These are phyloP conservation scores for Styela clava DNA, from an alignment of 23 tunicate species.

Conservation along the genomic window DNA sequence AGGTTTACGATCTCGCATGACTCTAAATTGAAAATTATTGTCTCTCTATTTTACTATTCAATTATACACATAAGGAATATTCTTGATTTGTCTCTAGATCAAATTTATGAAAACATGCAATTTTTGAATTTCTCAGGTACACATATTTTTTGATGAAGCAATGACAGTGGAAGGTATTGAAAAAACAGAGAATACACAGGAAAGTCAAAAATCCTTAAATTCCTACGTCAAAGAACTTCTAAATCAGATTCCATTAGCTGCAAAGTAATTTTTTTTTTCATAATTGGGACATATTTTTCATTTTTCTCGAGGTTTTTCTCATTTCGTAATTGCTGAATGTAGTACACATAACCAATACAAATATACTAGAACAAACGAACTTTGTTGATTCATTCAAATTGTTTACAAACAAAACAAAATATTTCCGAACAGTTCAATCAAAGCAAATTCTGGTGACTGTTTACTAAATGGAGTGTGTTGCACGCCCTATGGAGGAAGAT, in stretches of 20 bases:
- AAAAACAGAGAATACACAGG: conserved; percentile 5
- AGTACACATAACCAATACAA: too few relatives aligned
- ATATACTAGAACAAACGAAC: too few relatives aligned
- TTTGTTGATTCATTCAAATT: too few relatives aligned
- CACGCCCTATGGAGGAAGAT: conserved; percentile 91
- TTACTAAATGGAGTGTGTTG: conserved; percentile 49
- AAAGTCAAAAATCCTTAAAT: conserved; percentile 10
- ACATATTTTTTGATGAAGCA: conserved; percentile 78
- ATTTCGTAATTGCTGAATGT: too few relatives aligned
- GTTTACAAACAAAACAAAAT: too few relatives aligned
- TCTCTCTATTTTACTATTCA: too few relatives aligned
- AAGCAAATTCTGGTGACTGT: conserved; percentile 44
- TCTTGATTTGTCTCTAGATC: too few relatives aligned
- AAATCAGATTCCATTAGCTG: conserved; percentile 59
- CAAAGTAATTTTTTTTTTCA: conserved; percentile 43
- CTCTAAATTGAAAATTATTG: too few relatives aligned
- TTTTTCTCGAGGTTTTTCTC: too few relatives aligned
- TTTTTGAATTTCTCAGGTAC: conserved; percentile 11
- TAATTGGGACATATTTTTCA: not conserved
- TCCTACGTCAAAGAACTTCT: conserved; percentile 56
- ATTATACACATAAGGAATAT: too few relatives aligned
- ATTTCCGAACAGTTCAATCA: conserved; percentile 67
- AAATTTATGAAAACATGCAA: too few relatives aligned
- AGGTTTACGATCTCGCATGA: too few relatives aligned
- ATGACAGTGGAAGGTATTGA: conserved; percentile 23